Percentiles rank a stretch among this genome's conserved stretches.
phyloP scores from a whole-genome alignment of 2,888 invertebrate genomes.

The Dynastes tityus region DNA sequence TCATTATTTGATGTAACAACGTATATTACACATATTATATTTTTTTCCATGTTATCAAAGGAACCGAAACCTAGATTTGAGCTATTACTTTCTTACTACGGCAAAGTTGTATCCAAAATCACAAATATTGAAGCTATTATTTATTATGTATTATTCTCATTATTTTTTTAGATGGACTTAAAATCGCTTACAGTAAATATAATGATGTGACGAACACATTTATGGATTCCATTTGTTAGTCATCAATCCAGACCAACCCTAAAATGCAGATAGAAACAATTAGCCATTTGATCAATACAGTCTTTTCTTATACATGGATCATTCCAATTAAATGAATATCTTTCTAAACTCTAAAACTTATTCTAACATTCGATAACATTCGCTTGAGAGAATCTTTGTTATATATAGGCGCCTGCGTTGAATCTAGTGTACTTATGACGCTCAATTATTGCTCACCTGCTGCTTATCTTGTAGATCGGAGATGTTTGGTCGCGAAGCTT shows the following conservation, averaged over 20 bases:
- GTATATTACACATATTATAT: conserved; percentile 36
- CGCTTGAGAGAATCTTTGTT: neutral
- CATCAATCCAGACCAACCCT: conserved; percentile 71
- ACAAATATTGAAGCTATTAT: conserved; percentile 67
- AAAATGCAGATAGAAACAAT: conserved; percentile 56
- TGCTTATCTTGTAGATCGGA: conserved; percentile 68
- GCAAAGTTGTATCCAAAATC: conserved; percentile 69
- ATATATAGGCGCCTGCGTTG: neutral
- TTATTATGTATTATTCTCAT: conserved; percentile 55
- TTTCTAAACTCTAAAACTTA: conserved; percentile 5
- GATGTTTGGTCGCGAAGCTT: conserved; percentile 62
- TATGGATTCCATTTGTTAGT: conserved; percentile 70
- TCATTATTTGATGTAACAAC: conserved; percentile 26
- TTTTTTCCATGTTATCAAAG: conserved; percentile 49
- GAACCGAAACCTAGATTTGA: conserved; percentile 58
- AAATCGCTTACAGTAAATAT: conserved; percentile 66
- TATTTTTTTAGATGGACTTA: conserved; percentile 64
- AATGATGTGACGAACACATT: conserved; percentile 52
- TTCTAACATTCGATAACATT: neutral
- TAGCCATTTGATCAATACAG: neutral
- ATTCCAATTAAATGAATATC: too few relatives aligned
- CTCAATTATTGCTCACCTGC: conserved; percentile 58
- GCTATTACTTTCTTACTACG: conserved; percentile 61
- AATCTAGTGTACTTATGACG: too few relatives aligned
- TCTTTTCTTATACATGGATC: neutral